Percentiles rank a stretch among this genome's conserved stretches.
These are phyloP conservation scores for Callipepla squamata DNA, from an alignment of 2,113 vertebrate genomes.

Conservation along the genomic window DNA sequence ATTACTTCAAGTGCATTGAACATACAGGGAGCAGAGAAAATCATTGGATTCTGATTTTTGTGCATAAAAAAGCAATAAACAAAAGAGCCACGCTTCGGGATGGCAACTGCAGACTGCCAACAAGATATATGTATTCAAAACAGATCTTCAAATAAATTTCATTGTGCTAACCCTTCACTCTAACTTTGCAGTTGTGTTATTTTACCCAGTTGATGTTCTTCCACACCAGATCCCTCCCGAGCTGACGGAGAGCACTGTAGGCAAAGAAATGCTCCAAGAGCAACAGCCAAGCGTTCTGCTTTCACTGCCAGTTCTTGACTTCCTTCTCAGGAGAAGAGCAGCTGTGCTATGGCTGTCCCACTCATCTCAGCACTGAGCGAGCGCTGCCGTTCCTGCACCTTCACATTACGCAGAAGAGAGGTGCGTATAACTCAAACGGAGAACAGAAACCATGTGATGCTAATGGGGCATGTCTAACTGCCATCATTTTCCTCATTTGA, in stretches of 20 bases:
- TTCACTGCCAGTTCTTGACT: fast-evolving
- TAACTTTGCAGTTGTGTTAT: neutral
- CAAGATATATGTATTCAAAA: neutral
- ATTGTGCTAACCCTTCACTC: neutral
- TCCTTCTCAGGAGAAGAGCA: neutral
- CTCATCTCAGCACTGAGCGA: neutral
- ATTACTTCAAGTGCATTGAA: neutral
- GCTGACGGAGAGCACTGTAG: neutral
- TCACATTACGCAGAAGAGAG: fast-evolving
- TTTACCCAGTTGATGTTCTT: neutral
- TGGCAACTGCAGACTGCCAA: neutral
- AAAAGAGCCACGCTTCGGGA: neutral
- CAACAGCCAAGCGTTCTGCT: neutral
- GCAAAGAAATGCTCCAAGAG: neutral
- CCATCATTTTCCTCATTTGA: neutral
- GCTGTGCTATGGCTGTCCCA: fast-evolving
- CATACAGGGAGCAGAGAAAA: fast-evolving
- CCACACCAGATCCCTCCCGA: neutral
- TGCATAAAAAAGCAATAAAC: neutral
- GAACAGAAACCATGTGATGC: neutral
- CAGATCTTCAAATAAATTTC: neutral
- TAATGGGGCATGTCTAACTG: neutral
- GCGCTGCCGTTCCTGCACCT: fast-evolving
- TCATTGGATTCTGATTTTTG: neutral
- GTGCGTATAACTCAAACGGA: fast-evolving